phyloP scores from a whole-genome alignment of 2,797 vertebrate genomes.

The Halcyon smyrnensis region DNA sequence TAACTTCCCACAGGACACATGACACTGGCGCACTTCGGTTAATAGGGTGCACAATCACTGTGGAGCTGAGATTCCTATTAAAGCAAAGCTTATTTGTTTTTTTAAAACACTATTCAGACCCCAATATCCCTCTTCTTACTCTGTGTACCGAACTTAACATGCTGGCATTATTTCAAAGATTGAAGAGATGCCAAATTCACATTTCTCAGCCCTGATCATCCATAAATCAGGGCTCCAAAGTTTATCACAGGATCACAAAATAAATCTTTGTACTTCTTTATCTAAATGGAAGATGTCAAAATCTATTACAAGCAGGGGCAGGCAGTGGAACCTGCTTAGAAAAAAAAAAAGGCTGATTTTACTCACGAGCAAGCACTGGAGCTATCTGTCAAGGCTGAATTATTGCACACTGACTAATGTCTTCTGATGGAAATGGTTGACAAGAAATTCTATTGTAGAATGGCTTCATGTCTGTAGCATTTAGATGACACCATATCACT shows the following conservation, averaged over 20 bases:
- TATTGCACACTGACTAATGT: background rate
- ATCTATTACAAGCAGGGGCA: constrained; percentile 27
- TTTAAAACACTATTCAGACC: constrained; percentile 10
- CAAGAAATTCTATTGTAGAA: background rate
- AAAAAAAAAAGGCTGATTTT: constrained; percentile 16
- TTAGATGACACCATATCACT: background rate
- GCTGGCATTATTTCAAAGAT: constrained; percentile 35
- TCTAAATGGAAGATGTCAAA: constrained; percentile 60
- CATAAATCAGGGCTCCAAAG: constrained; percentile 48
- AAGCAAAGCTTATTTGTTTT: background rate
- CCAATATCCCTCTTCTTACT: background rate
- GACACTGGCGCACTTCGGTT: background rate
- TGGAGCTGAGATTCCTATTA: background rate
- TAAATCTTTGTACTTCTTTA: constrained; percentile 60
- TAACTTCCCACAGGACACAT: constrained; percentile 34
- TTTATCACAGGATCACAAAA: constrained; percentile 55
- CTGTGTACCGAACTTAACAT: constrained; percentile 18
- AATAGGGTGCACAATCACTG: background rate
- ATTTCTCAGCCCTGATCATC: constrained; percentile 56
- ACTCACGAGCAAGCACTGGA: background rate
- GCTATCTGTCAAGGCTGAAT: constrained; percentile 1
- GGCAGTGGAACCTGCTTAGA: background rate
- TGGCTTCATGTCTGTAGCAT: background rate
- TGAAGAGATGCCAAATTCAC: constrained; percentile 36
- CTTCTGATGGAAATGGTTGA: background rate